Conservation (phyloP, 2,113 vertebrate species). For the Podocnemis expansa region DNA sequence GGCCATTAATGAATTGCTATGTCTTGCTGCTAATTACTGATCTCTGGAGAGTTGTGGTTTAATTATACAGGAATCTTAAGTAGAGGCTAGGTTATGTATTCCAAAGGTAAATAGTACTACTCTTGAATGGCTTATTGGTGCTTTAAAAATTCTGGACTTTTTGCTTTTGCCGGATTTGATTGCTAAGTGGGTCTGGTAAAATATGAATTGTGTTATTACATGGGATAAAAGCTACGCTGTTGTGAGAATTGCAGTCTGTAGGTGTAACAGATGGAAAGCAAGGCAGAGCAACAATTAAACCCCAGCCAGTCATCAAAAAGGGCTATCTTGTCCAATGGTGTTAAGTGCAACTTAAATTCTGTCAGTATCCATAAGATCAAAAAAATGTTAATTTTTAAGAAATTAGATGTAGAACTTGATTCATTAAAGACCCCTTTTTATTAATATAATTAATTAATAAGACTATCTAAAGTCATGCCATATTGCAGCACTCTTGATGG, state of each 20-base stretch:
- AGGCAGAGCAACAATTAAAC: constrained; percentile 79
- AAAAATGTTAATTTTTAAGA: constrained; percentile 69
- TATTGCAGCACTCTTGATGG: constrained; percentile 63
- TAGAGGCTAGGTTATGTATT: constrained; percentile 37
- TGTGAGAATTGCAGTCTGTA: constrained; percentile 68
- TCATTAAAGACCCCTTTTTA: constrained; percentile 65
- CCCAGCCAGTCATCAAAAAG: constrained; percentile 64
- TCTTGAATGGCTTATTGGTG: constrained; percentile 55
- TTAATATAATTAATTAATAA: constrained; percentile 70
- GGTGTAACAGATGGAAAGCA: constrained; percentile 77
- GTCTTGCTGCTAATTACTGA: constrained; percentile 60
- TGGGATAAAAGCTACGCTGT: constrained; percentile 70
- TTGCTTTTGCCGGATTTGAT: constrained; percentile 71
- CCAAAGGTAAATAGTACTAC: constrained; percentile 35
- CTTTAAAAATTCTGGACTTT: constrained; percentile 60
- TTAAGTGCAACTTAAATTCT: constrained; percentile 72
- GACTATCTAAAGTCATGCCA: constrained; percentile 70
- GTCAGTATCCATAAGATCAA: constrained; percentile 74
- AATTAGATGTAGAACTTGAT: constrained; percentile 60
- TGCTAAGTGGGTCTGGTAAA: constrained; percentile 72
- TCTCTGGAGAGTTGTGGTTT: constrained; percentile 60
- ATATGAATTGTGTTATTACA: constrained; percentile 75
- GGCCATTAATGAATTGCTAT: constrained; percentile 69
- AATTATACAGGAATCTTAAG: constrained; percentile 70
- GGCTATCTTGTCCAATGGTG: constrained; percentile 60